Conservation (phyloP, 1,140 invertebrate genomes). For the Prorops nasuta region DNA sequence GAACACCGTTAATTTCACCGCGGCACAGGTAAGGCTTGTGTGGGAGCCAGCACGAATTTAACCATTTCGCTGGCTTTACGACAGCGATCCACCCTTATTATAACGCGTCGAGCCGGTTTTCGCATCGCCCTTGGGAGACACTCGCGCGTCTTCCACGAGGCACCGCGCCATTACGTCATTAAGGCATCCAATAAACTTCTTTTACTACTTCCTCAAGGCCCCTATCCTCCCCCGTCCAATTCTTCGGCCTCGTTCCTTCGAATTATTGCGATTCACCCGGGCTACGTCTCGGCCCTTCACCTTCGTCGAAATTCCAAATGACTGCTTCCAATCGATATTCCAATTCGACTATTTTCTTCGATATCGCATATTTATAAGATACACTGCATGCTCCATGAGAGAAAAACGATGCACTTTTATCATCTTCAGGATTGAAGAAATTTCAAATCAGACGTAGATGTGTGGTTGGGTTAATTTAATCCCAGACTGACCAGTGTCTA, state of each 20-base stretch:
- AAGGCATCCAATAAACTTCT: constrained; percentile 36
- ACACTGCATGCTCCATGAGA: too few species aligned
- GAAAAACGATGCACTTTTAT: too few species aligned
- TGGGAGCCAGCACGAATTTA: constrained; percentile 25
- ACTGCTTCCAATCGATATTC: too few species aligned
- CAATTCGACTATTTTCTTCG: too few species aligned
- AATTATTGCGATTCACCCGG: background rate
- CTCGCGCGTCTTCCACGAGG: constrained; percentile 10
- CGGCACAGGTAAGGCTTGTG: background rate
- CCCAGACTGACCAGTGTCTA: too few species aligned
- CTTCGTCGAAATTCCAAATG: too few species aligned
- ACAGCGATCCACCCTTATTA: constrained; percentile 31
- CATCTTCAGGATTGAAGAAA: too few species aligned
- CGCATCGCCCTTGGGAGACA: constrained; percentile 31
- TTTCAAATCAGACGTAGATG: too few species aligned
- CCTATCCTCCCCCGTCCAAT: background rate
- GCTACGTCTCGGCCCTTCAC: constrained; percentile 13
- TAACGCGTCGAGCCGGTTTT: constrained; percentile 23
- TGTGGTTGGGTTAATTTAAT: too few species aligned
- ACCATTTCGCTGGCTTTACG: constrained; percentile 31
- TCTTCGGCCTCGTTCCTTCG: background rate
- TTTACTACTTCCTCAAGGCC: constrained; percentile 34
- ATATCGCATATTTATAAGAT: too few species aligned
- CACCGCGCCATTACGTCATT: constrained; percentile 32
- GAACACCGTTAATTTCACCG: background rate